These are phyloP conservation scores for Drosophila nannoptera DNA, from an alignment of 1,140 invertebrate genomes.

Conservation along the genomic window DNA sequence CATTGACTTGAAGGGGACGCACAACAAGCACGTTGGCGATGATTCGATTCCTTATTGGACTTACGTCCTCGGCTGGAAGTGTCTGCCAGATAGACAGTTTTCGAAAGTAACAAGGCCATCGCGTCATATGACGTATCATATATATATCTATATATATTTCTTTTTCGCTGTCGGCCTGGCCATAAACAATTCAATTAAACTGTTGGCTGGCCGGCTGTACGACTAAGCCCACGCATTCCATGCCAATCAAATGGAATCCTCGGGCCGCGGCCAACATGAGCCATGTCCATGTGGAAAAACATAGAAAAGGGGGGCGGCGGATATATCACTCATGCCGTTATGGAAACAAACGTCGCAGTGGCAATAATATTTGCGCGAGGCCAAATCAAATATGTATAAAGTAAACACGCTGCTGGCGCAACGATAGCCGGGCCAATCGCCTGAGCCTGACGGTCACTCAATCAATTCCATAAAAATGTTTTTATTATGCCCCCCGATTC, in stretches of 20 bases:
- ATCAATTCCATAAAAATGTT: slow-evolving; percentile 26
- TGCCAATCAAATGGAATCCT: slow-evolving; percentile 26
- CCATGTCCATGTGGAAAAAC: slow-evolving; percentile 1
- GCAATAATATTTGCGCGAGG: slow-evolving; percentile 21
- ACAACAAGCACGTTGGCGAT: too few relatives aligned
- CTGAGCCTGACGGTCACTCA: slow-evolving; percentile 16
- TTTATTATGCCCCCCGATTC: slow-evolving; percentile 6
- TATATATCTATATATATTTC: too few relatives aligned
- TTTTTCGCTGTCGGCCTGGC: not conserved
- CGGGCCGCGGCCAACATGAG: slow-evolving; percentile 13
- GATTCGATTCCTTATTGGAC: too few relatives aligned
- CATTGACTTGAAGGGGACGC: too few relatives aligned
- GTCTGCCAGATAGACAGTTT: too few relatives aligned
- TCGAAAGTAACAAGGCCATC: too few relatives aligned
- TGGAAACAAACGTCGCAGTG: slow-evolving; percentile 18
- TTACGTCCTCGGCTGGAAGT: too few relatives aligned
- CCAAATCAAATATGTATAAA: slow-evolving; percentile 41
- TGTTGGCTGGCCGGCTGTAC: not conserved
- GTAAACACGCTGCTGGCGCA: slow-evolving; percentile 22
- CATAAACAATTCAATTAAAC: slow-evolving; percentile 19
- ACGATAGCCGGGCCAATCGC: slow-evolving; percentile 3
- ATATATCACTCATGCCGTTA: slow-evolving; percentile 10
- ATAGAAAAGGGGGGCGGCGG: too few relatives aligned
- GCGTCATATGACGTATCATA: slow-evolving; percentile 8
- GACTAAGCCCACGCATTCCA: slow-evolving; percentile 7